Conservation (phyloP, 2,797 vertebrate genomes). For the Synaphobranchus kaupii region DNA sequence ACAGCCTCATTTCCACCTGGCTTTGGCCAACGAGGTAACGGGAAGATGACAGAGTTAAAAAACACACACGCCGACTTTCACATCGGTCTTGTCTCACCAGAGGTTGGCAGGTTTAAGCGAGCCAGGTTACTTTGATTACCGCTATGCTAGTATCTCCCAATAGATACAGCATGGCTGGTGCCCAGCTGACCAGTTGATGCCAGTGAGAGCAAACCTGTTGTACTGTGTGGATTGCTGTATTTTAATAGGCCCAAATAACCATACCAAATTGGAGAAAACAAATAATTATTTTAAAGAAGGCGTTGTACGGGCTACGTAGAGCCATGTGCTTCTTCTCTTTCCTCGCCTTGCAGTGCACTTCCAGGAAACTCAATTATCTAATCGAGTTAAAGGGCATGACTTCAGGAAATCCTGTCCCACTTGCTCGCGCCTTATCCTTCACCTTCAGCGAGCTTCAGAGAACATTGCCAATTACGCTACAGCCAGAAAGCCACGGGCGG, state of each 20-base stretch:
- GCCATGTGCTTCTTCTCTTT: not conserved
- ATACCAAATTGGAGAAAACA: too few relatives aligned
- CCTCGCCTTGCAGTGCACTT: not conserved
- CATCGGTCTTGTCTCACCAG: too few relatives aligned
- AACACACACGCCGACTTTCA: too few relatives aligned
- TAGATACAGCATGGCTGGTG: too few relatives aligned
- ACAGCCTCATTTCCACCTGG: not conserved
- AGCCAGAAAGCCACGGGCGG: not conserved
- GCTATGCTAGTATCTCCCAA: too few relatives aligned
- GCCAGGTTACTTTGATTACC: too few relatives aligned
- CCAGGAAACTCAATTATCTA: conserved; percentile 11
- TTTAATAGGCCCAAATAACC: too few relatives aligned
- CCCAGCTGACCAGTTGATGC: too few relatives aligned
- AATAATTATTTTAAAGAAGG: not conserved
- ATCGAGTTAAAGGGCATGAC: conserved; percentile 22
- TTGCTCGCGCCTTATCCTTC: not conserved
- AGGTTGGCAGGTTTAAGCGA: too few relatives aligned
- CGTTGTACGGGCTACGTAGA: not conserved
- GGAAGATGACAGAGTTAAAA: too few relatives aligned
- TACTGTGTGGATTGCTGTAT: too few relatives aligned
- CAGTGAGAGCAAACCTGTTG: too few relatives aligned
- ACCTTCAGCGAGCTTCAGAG: not conserved
- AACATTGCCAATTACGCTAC: not conserved
- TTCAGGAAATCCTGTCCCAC: not conserved
- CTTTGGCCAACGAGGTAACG: not conserved